Evolutionary conservation across 2,888 invertebrate species (phyloP).

Genomic region (Napeogenes inachia): DNA sequence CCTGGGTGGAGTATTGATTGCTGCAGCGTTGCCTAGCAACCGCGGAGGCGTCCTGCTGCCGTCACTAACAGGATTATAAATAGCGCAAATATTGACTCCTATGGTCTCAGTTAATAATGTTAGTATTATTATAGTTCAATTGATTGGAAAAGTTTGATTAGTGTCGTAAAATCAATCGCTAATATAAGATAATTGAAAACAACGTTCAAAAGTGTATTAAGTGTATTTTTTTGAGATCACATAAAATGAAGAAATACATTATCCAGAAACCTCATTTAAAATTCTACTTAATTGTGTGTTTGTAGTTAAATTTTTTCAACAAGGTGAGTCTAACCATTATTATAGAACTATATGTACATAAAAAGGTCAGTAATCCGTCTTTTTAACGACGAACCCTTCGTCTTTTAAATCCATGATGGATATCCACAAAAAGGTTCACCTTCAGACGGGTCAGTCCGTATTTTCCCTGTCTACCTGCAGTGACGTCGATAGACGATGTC

Average conservation of each 20-base stretch:
- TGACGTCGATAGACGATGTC: too few species aligned
- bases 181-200: too few species aligned
- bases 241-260: too few species aligned
- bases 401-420: not conserved
- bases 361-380: not conserved
- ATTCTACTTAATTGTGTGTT: too few species aligned
- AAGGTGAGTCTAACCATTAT: too few species aligned
- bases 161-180: too few species aligned
- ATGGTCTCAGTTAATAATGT: not conserved
- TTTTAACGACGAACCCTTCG: not conserved
- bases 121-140: not conserved
- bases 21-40: conserved; percentile 55
- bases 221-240: too few species aligned
- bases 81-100: conserved; percentile 3
- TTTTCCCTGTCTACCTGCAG: too few species aligned
- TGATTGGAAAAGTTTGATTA: not conserved
- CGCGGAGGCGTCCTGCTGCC: conserved; percentile 46
- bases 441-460: not conserved
- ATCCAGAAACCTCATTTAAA: too few species aligned
- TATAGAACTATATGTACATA: not conserved
- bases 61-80: conserved; percentile 12
- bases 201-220: too few species aligned
- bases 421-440: conserved; percentile 2
- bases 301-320: too few species aligned
- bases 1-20: conserved; percentile 51